Evolutionary conservation across 2,888 invertebrate species (phyloP), one percentile per base, ranked within the genome.

Genomic region (Polydesmus complanatus): DNA sequence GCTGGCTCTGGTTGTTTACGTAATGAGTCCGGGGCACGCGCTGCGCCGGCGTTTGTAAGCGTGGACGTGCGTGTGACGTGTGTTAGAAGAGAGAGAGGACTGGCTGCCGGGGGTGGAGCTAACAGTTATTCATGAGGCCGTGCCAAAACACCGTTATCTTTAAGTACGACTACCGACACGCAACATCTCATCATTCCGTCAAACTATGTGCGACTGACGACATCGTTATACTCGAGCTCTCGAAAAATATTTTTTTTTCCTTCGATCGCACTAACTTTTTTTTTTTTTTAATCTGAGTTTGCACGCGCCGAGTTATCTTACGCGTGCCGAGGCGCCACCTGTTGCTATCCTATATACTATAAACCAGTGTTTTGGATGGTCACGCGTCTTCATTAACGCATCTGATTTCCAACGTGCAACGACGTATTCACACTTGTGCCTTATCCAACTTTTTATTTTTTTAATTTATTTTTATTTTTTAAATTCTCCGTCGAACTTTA

Each of bases 21-120:
- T 62, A 62, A 62, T 62, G 54, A 54, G 51, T 54, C 54, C 55
- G 60, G 23, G 60, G 62, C 62, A 62, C 62, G 62, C 61, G 61
- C 56, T 23, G 62, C 23, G 50, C 50, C 19, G 27, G 37, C 56
- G 47, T n/a, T n/a, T n/a, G n/a, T n/a, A n/a, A n/a, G n/a, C 37
- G 37, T 37, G 37, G 37, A 37, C 14, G 37, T 37, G 37, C 37
- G 37, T 37, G 37, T 5, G 37, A 37, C 37, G 37, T 37, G 37
- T 37, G 37, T 8, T 14, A 8, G 37, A 37, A 14, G 37, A 14
- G 14, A 5, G 37, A 37, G 37, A n/a, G n/a, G n/a, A n/a, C n/a
- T n/a, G n/a, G n/a, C n/a, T n/a, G n/a, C n/a, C n/a, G n/a, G 37
- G 14, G 37, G 37, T 37, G 37, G 37, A 37, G 37, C 37, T 37